Evolutionary conservation across 2,888 invertebrate species (phyloP).

Genomic region (Scaptodrosophila latifasciaeformis): DNA sequence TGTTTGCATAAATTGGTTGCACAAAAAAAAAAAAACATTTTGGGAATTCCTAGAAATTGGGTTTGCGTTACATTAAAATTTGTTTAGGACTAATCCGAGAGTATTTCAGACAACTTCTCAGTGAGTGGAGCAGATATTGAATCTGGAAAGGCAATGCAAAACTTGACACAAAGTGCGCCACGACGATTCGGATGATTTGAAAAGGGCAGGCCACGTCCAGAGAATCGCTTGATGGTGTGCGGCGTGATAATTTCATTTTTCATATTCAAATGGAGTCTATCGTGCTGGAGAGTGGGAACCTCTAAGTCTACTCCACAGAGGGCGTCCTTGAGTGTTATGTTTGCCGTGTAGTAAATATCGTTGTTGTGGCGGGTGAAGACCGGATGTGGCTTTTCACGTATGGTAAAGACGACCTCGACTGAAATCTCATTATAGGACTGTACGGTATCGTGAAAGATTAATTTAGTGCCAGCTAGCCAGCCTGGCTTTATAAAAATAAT

Average conservation of each 20-base stretch:
- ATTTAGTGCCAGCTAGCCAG: constrained; percentile 98
- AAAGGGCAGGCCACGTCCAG: constrained; percentile 91
- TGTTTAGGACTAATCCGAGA: constrained; percentile 76
- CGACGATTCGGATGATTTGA: constrained; percentile 92
- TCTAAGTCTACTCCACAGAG: constrained; percentile 92
- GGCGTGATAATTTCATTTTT: constrained; percentile 89
- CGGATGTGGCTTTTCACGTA: constrained; percentile 93
- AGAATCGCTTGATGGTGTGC: constrained; percentile 87
- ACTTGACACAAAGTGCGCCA: constrained; percentile 94
- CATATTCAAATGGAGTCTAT: constrained; percentile 85
- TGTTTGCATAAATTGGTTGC: constrained; percentile 73
- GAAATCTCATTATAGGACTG: constrained; percentile 94
- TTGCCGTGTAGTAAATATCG: constrained; percentile 91
- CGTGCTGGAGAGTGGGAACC: constrained; percentile 90
- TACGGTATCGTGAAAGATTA: constrained; percentile 97
- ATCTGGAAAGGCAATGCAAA: constrained; percentile 95
- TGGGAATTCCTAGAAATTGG: too few relatives aligned
- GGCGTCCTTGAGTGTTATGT: constrained; percentile 91
- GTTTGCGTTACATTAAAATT: too few relatives aligned
- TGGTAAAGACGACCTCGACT: constrained; percentile 96
- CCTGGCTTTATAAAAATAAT: constrained; percentile 96
- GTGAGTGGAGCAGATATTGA: constrained; percentile 84
- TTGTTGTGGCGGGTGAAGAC: constrained; percentile 93
- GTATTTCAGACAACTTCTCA: constrained; percentile 89
- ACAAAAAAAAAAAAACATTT: too few relatives aligned